Evolutionary conservation across 2,888 invertebrate species (phyloP), one percentile per base, ranked within the genome.

Genomic region (Fabriciana adippe): DNA sequence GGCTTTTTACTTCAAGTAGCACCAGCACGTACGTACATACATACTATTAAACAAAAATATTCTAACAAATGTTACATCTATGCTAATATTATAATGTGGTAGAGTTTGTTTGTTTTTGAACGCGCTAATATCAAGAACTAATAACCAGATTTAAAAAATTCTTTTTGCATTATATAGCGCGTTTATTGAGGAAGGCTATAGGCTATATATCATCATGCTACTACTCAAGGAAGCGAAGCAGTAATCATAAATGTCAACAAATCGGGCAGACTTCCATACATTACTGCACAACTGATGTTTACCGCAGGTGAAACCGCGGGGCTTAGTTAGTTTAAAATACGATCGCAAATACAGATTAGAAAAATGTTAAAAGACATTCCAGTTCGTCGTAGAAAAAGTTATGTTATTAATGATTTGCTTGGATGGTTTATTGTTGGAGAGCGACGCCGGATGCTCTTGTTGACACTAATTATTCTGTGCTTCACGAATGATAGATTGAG

Each of bases 381-480:
- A 15, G 18, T 87, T 84, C 83, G 86, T 87, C 88, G 88, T 83
- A 88, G 85, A 90, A 90, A 89, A 90, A 89, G 87, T 85, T 84
- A 86, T 87, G 88, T 91, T 89, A 92, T 92, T 92, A 92, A 92
- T 92, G 92, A 85, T 92, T 89, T 92, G 87, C 91, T 90, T 91
- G 91, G 90, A 91, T 88, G 90, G 84, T 78, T 88, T 86, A 91
- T 92, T 91, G 91, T 91, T 90, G 85, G 87, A 87, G 84, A 82
- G 79, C 83, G 45, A 81, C 57, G 83, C 91, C 90, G 92, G 91
- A 92, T 91, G 89, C 90, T 85, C 81, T 75, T 85, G 87, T 85
- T 92, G 92, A 92, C 92, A 92, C 92, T 92, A 92, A 92, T 92
- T 92, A 92, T 92, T 92, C 88, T 83, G 90, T 91, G 89, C 89